phyloP scores from a whole-genome alignment of 2,113 vertebrate species.

The Cyanoderma ruficeps region DNA sequence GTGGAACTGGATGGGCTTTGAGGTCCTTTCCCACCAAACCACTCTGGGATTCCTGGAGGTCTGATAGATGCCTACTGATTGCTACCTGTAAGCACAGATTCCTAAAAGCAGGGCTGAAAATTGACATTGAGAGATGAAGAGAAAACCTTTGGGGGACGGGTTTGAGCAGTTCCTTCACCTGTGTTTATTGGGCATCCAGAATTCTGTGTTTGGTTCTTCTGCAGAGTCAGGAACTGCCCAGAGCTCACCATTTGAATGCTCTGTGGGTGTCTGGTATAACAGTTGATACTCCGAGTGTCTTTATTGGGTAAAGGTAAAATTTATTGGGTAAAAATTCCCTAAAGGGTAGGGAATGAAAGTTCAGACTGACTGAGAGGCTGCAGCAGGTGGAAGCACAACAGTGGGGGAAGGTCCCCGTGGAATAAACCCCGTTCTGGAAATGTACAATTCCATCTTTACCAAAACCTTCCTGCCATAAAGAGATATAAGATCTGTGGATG shows the following conservation, averaged over 20 bases:
- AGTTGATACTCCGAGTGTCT: not conserved
- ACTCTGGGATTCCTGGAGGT: not conserved
- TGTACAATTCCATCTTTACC: not conserved
- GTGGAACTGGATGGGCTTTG: accelerated
- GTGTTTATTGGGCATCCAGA: accelerated
- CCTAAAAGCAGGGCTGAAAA: not conserved
- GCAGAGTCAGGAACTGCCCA: not conserved
- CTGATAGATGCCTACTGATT: not conserved
- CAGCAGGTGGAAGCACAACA: not conserved
- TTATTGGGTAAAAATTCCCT: too few species aligned
- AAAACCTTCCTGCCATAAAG: not conserved
- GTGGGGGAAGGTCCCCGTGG: not conserved
- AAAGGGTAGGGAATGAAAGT: not conserved
- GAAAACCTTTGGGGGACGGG: not conserved
- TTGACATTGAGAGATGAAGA: accelerated
- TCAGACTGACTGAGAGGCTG: not conserved
- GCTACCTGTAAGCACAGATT: not conserved
- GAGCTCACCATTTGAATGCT: accelerated
- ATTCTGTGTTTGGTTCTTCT: not conserved
- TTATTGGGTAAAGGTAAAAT: not conserved
- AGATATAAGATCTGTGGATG: not conserved
- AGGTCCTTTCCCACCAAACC: not conserved
- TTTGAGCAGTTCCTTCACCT: not conserved
- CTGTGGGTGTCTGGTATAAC: not conserved
- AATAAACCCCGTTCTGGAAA: not conserved